A percentile compares a stretch with the other conserved stretches of the same genome.
These are phyloP conservation scores for Drosophila santomea DNA, from an alignment of 1,140 invertebrate genomes.

Conservation along the genomic window DNA sequence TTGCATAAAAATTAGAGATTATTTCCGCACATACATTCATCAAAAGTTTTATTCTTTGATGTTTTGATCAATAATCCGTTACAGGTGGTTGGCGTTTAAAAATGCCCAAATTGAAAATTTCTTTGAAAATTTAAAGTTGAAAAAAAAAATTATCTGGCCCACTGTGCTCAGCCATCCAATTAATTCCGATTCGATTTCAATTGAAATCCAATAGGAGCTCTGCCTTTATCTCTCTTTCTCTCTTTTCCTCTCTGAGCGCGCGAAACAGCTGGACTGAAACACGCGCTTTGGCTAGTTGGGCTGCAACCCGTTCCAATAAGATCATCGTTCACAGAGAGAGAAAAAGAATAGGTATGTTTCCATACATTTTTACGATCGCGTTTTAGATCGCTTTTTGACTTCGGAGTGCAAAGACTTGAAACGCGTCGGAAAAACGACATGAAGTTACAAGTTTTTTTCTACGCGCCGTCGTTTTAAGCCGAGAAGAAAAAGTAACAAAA, in stretches of 20 bases:
- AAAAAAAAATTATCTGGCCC: not conserved
- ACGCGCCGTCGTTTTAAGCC: constrained; percentile 15
- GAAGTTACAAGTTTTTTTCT: not conserved
- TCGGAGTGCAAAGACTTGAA: not conserved
- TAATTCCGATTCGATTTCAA: constrained; percentile 61
- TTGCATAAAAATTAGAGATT: too few species aligned
- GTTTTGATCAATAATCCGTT: too few species aligned
- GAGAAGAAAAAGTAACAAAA: constrained; percentile 26
- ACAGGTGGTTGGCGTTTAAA: too few species aligned
- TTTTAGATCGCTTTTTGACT: constrained; percentile 7
- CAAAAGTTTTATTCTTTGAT: too few species aligned
- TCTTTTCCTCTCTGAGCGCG: not conserved
- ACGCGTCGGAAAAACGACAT: not conserved
- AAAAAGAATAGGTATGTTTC: not conserved
- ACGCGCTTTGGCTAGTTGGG: constrained; percentile 1
- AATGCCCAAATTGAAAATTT: too few species aligned
- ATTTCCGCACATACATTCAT: not conserved
- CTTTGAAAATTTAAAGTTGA: too few species aligned
- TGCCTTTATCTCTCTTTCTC: not conserved
- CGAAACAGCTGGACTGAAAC: constrained; percentile 5
- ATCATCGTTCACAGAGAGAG: not conserved
- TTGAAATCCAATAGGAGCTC: constrained; percentile 41
- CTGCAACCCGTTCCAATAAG: constrained; percentile 11
- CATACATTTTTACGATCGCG: not conserved
- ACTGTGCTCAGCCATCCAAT: constrained; percentile 32